phyloP scores from a whole-genome alignment of 1,140 invertebrate genomes.

The Leptinotarsa undecemlineata region DNA sequence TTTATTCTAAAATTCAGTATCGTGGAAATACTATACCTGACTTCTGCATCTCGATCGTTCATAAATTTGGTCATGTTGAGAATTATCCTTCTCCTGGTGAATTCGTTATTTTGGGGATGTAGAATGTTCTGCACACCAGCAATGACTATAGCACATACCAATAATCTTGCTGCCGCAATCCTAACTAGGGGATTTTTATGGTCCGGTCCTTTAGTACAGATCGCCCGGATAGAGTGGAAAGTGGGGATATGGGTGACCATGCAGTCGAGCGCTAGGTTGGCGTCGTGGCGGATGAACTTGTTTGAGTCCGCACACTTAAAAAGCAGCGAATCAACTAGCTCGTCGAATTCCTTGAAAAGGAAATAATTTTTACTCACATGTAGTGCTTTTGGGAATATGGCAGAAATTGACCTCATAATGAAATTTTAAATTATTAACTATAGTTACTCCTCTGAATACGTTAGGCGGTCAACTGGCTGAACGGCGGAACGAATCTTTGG shows the following conservation, averaged over 20 bases:
- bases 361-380: background rate
- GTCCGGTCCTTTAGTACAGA: conserved; percentile 52
- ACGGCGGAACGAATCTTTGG: too few species aligned
- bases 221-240: conserved; percentile 49
- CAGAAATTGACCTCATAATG: too few species aligned
- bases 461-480: too few species aligned
- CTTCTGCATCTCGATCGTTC: conserved; percentile 48
- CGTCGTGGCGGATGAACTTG: conserved; percentile 68
- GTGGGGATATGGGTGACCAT: conserved; percentile 63
- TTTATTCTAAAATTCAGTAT: background rate
- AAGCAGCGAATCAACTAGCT: conserved; percentile 62
- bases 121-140: conserved; percentile 44
- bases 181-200: conserved; percentile 53
- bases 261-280: conserved; percentile 62
- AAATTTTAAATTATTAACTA: too few species aligned
- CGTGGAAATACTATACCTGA: conserved; percentile 42
- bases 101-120: conserved; percentile 43
- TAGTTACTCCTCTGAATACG: too few species aligned
- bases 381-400: too few species aligned
- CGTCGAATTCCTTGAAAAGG: conserved; percentile 63
- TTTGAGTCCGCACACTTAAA: conserved; percentile 67
- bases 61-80: conserved; percentile 48
- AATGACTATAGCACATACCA: conserved; percentile 51
- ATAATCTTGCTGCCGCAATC: conserved; percentile 44
- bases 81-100: conserved; percentile 49